A percentile compares a stretch with the other conserved stretches of the same genome.
Evolutionary conservation across 2,113 vertebrate genomes (phyloP).

Genomic region (Illadopsis cleaveri): DNA sequence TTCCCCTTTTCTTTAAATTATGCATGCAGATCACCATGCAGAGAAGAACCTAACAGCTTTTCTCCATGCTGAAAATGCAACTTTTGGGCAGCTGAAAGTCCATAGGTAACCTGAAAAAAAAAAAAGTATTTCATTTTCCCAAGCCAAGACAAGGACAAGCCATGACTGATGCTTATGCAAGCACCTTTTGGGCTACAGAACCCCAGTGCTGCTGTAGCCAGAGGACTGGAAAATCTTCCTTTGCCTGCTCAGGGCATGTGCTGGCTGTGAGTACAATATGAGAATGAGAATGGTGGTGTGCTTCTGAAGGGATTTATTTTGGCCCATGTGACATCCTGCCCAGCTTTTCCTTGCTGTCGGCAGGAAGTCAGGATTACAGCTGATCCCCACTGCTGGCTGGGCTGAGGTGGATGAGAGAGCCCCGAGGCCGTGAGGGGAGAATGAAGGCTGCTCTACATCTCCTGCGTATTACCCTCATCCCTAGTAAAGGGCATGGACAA

Average conservation of each 20-base stretch:
- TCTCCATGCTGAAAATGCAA: not conserved
- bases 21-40: not conserved
- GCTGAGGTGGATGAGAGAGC: not conserved
- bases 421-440: not conserved
- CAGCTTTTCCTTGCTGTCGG: not conserved
- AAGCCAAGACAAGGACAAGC: not conserved
- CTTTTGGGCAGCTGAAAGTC: not conserved
- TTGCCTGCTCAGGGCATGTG: not conserved
- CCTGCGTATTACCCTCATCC: not conserved
- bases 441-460: not conserved
- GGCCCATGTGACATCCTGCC: not conserved
- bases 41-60: not conserved
- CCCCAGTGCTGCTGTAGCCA: not conserved
- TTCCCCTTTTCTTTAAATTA: not conserved
- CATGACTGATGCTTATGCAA: not conserved
- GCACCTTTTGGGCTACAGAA: accelerated
- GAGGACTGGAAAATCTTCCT: not conserved
- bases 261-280: not conserved
- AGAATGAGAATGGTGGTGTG: not conserved
- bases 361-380: not conserved
- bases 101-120: not conserved
- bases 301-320: not conserved
- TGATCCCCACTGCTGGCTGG: not conserved
- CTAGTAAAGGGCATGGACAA: constrained; percentile 36
- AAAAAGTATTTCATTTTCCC: not conserved